Conservation (phyloP, 2,888 invertebrate species). For the Torymus auratus region DNA sequence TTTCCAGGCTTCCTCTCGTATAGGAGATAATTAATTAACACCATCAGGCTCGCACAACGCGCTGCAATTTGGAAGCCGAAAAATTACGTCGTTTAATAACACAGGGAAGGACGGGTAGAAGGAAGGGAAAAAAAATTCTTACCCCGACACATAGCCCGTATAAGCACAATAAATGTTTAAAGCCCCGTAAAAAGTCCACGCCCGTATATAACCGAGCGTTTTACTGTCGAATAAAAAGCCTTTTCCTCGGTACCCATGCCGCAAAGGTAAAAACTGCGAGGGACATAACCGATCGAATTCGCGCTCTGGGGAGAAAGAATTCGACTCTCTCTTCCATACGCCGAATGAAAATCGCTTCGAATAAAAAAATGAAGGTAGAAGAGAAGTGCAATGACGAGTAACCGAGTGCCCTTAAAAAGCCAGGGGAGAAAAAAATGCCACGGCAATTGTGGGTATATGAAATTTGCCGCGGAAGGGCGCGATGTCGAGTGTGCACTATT, state of each 20-base stretch:
- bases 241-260: no score
- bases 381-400: no score
- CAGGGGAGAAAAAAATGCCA: constrained; percentile 2
- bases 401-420: no score
- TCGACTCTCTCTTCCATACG: not conserved
- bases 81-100: no score
- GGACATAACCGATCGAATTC: constrained; percentile 12
- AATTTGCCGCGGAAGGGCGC: constrained; percentile 33
- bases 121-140: not conserved
- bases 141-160: not conserved
- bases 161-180: constrained; percentile 23
- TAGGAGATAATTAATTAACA: no score
- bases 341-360: constrained; percentile 12
- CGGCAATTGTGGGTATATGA: constrained; percentile 39
- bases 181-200: constrained; percentile 14
- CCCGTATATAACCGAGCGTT: constrained; percentile 6
- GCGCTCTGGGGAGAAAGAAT: not conserved
- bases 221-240: no score
- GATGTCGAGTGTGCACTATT: constrained; percentile 45
- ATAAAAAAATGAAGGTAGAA: not conserved
- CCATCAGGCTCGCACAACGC: no score
- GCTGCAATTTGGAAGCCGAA: no score
- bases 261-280: no score
- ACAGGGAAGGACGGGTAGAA: no score
- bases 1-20: not conserved